Evolutionary conservation across 2,888 invertebrate species (phyloP).

Genomic region (Drosophila bunnanda): DNA sequence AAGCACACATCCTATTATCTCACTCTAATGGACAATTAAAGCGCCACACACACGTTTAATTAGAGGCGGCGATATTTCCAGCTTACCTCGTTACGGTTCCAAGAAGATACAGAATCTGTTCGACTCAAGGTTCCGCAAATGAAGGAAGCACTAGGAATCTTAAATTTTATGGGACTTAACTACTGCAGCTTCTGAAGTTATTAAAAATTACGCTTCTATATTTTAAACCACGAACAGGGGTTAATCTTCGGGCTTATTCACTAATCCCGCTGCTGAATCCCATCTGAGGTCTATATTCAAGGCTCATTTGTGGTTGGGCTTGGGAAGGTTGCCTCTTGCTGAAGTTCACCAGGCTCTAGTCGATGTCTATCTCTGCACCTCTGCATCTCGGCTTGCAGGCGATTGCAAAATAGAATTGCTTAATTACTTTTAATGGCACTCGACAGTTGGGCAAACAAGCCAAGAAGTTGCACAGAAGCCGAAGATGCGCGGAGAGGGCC

Average conservation of each 20-base stretch:
- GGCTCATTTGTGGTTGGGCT: slow-evolving; percentile 43
- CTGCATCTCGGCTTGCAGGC: slow-evolving; percentile 29
- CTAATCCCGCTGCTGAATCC: background rate
- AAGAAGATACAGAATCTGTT: slow-evolving; percentile 26
- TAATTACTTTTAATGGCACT: slow-evolving; percentile 58
- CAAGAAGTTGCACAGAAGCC: slow-evolving; percentile 25
- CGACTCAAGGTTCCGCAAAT: slow-evolving; percentile 18
- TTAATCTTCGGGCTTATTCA: background rate
- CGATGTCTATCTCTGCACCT: background rate
- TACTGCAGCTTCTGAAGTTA: background rate
- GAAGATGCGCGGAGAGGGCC: slow-evolving; percentile 31
- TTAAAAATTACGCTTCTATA: slow-evolving; percentile 28
- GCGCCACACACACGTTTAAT: slow-evolving; percentile 21
- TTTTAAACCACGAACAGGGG: background rate
- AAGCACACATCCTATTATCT: slow-evolving; percentile 15
- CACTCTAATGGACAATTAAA: slow-evolving; percentile 25
- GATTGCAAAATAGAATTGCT: slow-evolving; percentile 60
- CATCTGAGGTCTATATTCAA: slow-evolving; percentile 19
- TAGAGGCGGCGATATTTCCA: slow-evolving; percentile 24
- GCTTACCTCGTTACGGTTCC: slow-evolving; percentile 32
- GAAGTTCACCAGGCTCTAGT: slow-evolving; percentile 11
- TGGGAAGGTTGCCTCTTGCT: slow-evolving; percentile 7
- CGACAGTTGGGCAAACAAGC: slow-evolving; percentile 45
- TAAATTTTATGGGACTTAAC: background rate
- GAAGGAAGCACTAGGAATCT: slow-evolving; percentile 23